A percentile compares a stretch with the other conserved stretches of the same genome.
phyloP scores from a whole-genome alignment of 2,113 vertebrate species.

The Strix uralensis region DNA sequence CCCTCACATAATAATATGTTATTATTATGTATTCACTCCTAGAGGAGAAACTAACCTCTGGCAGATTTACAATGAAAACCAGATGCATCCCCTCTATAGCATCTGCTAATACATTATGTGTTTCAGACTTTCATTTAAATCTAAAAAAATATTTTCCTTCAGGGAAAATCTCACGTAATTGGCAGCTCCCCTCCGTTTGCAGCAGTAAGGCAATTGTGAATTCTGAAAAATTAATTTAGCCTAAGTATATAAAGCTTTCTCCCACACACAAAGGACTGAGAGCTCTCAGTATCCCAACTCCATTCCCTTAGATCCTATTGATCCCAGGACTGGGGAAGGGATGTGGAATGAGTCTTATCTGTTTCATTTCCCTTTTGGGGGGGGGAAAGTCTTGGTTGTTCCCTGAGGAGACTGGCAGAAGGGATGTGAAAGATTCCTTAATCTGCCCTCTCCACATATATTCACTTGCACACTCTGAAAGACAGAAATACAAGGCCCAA shows the following conservation, averaged over 20 bases:
- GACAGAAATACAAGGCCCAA: background rate
- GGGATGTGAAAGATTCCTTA: background rate
- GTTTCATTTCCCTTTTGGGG: background rate
- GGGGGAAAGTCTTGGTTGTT: background rate
- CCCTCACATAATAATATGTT: background rate
- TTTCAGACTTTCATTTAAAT: constrained; percentile 17
- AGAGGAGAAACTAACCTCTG: constrained; percentile 22
- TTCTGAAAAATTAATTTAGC: background rate
- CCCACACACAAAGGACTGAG: background rate
- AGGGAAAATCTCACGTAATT: constrained; percentile 29
- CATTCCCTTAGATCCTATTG: background rate
- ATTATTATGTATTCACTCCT: background rate
- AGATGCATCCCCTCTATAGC: constrained; percentile 25
- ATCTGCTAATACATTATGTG: constrained; percentile 2
- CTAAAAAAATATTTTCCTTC: background rate
- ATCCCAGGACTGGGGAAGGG: background rate
- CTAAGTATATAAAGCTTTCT: background rate
- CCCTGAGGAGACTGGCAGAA: background rate
- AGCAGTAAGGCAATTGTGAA: background rate
- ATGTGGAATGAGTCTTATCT: background rate
- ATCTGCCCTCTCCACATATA: rapidly evolving
- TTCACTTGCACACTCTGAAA: background rate
- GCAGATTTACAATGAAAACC: constrained; percentile 34
- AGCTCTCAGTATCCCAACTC: background rate
- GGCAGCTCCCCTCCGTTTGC: background rate